Evolutionary conservation across 2,797 vertebrate species (phyloP).

Genomic region (Paedocypris micromegethes): DNA sequence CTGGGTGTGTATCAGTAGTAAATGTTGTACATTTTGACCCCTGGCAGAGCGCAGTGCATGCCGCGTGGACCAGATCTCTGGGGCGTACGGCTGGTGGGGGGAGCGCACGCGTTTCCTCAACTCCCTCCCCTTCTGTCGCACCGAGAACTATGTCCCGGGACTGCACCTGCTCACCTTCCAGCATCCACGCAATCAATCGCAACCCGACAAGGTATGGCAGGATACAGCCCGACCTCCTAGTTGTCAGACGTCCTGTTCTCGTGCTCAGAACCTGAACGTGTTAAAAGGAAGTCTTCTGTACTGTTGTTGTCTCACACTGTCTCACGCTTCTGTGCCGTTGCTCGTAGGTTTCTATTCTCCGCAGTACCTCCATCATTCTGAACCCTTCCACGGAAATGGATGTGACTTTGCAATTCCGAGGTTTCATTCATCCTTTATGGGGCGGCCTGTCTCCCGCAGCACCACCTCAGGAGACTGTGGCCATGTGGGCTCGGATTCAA

Average conservation of each 20-base stretch:
- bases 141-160: constrained; percentile 87
- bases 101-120: constrained; percentile 83
- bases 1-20: constrained; percentile 48
- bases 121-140: constrained; percentile 81
- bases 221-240: constrained; percentile 13
- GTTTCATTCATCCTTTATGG: constrained; percentile 85
- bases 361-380: constrained; percentile 82
- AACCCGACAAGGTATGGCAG: constrained; percentile 86
- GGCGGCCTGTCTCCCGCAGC: constrained; percentile 68
- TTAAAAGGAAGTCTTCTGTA: too few relatives aligned
- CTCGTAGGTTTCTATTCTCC: constrained; percentile 81
- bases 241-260: constrained; percentile 38
- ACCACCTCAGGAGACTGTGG: constrained; percentile 70
- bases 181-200: constrained; percentile 87
- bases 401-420: constrained; percentile 84
- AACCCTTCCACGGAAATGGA: constrained; percentile 86
- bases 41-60: constrained; percentile 80
- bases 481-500: constrained; percentile 87
- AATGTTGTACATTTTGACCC: constrained; percentile 61
- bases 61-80: constrained; percentile 89
- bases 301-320: background rate
- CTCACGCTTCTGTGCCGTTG: background rate
- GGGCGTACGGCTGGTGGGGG: constrained; percentile 92
- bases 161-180: constrained; percentile 91
- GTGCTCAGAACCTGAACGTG: background rate